Evolutionary conservation across 2,888 invertebrate species (phyloP), one percentile per base, ranked within the genome.

Genomic region (Pristionchus entomophagus): DNA sequence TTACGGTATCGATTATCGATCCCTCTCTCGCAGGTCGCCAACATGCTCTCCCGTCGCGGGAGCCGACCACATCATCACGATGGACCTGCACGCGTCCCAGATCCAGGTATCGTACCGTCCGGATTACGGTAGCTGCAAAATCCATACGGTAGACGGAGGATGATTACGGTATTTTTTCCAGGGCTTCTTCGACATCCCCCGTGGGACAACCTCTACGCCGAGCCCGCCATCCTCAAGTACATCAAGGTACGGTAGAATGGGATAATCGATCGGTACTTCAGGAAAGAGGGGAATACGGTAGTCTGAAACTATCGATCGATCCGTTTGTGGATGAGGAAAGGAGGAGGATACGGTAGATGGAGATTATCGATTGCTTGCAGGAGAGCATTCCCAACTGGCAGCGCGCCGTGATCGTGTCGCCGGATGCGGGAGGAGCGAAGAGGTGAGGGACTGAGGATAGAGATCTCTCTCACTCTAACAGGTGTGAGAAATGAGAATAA

Each of bases 71-170:
- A 97, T 98, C 91, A 98, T 98, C 93, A 98, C 97, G 22, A 97
- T 98, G 97, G 97, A 98, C 94, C 95, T 98, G 82, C 97, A 98
- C 94, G 97, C 97, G 17, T 97, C 97, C 32, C 97, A 98, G 95
- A 98, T 98, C 91, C 97, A 97, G 94, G 95, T 94, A 45, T 41
- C 6, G 6, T 69, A 5, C n/a, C n/a, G n/a, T n/a, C n/a, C n/a
- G n/a, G n/a, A n/a, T n/a, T n/a, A n/a, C n/a, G n/a, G n/a, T n/a
- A n/a, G n/a, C n/a, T n/a, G n/a, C n/a, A n/a, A n/a, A n/a, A n/a
- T n/a, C n/a, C n/a, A n/a, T n/a, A n/a, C n/a, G n/a, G n/a, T n/a
- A n/a, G n/a, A n/a, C n/a, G n/a, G n/a, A n/a, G n/a, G n/a, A n/a
- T n/a, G 17, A 45, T 78, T 32, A 78, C 5, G 41, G 59, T 45